Base-by-base conservation (phyloP, 2,888 invertebrate species). In the Hartigia nigra region DNA sequence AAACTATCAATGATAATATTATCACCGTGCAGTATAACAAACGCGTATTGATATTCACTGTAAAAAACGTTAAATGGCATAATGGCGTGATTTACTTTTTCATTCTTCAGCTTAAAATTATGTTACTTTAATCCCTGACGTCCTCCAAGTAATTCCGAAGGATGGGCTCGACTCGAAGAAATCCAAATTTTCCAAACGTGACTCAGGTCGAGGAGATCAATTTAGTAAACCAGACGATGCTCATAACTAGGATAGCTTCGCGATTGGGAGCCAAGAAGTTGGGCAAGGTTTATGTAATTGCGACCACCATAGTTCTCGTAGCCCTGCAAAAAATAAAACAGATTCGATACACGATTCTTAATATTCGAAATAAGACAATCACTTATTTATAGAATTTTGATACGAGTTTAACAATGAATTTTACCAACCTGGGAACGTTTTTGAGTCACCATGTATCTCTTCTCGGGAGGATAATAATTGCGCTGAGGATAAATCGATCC, bases 391-490 rank as follows among this genome's bases (percentile, higher is more conserved):
- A 31, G 70, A 37, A 36, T 75, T 75, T 72, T 74, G 5, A 12
- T 39, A 37, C 3, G n/a, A 14, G 55, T 32, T 69, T 37, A 37
- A 37, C 37, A 14, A 36, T 74, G 23, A 23, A 36, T 34, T 31
- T 4, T 39, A 82, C 82, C 84, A 77, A 91, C 91, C 89, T 89
- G 90, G 12, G 88, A 85, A 37, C 91, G 87, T 81, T 90, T 91
- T 77, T 88, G 89, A n/a, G 90, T 81, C 1, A 90, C 85, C 86
- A 91, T 87, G 79, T 88, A 91, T 84, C 91, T 88, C 80, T 91
- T 91, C 79, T 91, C 90, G 4, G 88, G 87, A 4, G 85, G 82
- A 78, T 89, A 91, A 75, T 90, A 90, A 14, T 83, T 81, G 12
- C 81, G 81, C 39, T 83, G 83, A 4, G 87, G 86, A 79, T 90